Evolutionary conservation across 2,888 invertebrate genomes (phyloP).

Genomic region (Spicauda simplicius): DNA sequence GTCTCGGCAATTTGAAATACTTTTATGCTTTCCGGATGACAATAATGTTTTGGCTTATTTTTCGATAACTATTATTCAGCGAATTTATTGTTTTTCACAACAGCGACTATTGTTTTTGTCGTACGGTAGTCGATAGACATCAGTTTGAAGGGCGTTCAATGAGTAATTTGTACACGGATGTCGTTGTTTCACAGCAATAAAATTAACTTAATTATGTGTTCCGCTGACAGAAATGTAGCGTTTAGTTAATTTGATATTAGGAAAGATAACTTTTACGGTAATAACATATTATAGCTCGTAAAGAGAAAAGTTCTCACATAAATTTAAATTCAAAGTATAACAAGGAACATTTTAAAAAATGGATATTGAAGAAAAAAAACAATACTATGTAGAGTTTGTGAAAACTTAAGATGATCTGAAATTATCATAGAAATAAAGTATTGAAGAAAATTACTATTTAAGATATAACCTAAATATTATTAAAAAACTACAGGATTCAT

Average conservation of each 20-base stretch:
- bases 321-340: not conserved
- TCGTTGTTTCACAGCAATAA: constrained; percentile 39
- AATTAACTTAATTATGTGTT: constrained; percentile 45
- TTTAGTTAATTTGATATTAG: constrained; percentile 34
- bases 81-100: constrained; percentile 66
- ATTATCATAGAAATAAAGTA: too few relatives aligned
- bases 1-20: constrained; percentile 81
- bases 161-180: constrained; percentile 50
- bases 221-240: constrained; percentile 38
- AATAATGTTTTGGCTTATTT: constrained; percentile 80
- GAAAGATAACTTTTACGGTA: constrained; percentile 31
- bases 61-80: constrained; percentile 82
- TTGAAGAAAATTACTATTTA: too few relatives aligned
- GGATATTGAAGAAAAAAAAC: too few relatives aligned
- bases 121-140: constrained; percentile 45
- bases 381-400: too few relatives aligned
- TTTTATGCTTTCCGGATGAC: constrained; percentile 83
- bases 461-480: too few relatives aligned
- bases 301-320: constrained; percentile 11
- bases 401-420: too few relatives aligned
- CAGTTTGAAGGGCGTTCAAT: constrained; percentile 36
- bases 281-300: constrained; percentile 15
- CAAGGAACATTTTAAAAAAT: too few relatives aligned
- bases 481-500: too few relatives aligned
- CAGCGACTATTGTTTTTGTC: constrained; percentile 35